A percentile compares a stretch with the other conserved stretches of the same genome.
Conservation (phyloP, 2,888 invertebrate species). For the Caenorhabditis sp. region DNA sequence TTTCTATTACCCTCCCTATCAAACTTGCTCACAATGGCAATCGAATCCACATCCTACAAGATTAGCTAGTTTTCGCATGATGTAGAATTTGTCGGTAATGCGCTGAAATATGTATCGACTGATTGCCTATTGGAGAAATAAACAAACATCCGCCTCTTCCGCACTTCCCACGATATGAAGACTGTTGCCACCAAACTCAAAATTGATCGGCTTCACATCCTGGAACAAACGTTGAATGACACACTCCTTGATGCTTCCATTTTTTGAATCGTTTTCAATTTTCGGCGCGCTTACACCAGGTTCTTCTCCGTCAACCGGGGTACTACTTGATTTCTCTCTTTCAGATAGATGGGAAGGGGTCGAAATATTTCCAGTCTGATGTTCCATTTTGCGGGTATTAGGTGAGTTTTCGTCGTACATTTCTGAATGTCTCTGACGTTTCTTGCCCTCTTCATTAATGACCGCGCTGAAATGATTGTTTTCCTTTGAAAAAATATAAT, state of each 20-base stretch:
- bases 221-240: not conserved
- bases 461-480: no score
- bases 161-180: not conserved
- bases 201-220: not conserved
- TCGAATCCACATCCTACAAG: constrained; percentile 44
- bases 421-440: no score
- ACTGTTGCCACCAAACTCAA: constrained; percentile 11
- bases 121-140: not conserved
- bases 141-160: not conserved
- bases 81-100: constrained; percentile 18
- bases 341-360: no score
- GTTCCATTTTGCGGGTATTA: no score
- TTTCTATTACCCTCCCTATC: no score
- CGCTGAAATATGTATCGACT: constrained; percentile 9
- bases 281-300: no score
- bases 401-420: no score
- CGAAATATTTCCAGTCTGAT: no score
- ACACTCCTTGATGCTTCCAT: not conserved
- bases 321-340: no score
- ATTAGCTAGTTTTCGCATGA: constrained; percentile 23
- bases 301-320: no score
- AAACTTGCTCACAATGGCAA: constrained; percentile 45
- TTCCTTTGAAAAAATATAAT: no score
- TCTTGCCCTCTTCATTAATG: no score
- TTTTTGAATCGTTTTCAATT: not conserved